Evolutionary conservation across 1,140 invertebrate genomes (phyloP), one percentile per base, ranked within the genome.

Genomic region (Drosophila ananassae): DNA sequence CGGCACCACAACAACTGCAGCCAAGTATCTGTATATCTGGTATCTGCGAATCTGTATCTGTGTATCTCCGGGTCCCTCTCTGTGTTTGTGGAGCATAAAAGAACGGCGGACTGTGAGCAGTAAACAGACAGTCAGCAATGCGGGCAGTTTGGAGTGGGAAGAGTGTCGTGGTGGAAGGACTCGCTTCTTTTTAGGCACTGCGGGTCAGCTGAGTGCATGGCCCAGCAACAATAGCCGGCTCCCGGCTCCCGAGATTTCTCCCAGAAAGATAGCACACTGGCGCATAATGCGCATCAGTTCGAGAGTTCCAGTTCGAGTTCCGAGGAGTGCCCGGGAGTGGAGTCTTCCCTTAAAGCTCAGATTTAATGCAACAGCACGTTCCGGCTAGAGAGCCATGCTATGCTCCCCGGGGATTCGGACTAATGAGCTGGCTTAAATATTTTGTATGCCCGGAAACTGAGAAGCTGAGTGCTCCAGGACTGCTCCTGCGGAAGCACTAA

Each of bases 361-460:
- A 60, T 57, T 77, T 69, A 61, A 56, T 57, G 73, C 67, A 48
- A 34, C 53, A 66, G 53, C 69, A 81, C 67, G 63, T 74, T 63
- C 46, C 28, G 39, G 9, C 39, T 17, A 17, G 17, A 17, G 17
- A 22, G 30, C 48, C 24, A 17, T 22, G 50, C 32, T 56, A 13
- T 34, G 21, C 55, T 59, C 55, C 41, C 46, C 4, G 13, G 66
- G 51, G 21, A 39, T 50, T 46, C 44, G 24, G 46, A 54, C 83
- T 83, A 89, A 89, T 87, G 76, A 89, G 60, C 68, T 71, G 53
- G 32, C 79, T 83, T 67, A 89, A 83, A 73, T 79, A 73, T 83
- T 82, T 60, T 67, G 59, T 47, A 39, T 10, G 44, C 30, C 62
- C 50, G 53, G 44, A 56, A 48, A 57, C 12, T 53, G 50, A 37